phyloP scores from a whole-genome alignment of 2,888 invertebrate genomes.

The Ophion obscuratus region DNA sequence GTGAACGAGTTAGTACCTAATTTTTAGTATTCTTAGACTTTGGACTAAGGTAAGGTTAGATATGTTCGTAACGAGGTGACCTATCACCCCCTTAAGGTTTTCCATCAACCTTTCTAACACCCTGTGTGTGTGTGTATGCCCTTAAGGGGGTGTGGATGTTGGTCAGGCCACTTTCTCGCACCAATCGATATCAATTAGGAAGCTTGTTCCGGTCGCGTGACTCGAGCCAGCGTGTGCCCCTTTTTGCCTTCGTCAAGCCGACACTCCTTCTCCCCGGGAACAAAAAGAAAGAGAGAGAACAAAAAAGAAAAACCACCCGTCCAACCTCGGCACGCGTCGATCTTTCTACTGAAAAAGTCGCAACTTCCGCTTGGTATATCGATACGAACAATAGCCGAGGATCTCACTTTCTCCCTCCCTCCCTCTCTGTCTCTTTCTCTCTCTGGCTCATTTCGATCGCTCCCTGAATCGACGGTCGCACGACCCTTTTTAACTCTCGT shows the following conservation, averaged over 20 bases:
- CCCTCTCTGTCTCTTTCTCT: background rate
- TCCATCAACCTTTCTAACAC: too few relatives aligned
- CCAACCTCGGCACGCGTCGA: constrained; percentile 79
- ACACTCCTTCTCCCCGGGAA: constrained; percentile 42
- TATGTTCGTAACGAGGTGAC: too few relatives aligned
- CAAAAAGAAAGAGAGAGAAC: constrained; percentile 1
- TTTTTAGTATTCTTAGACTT: too few relatives aligned
- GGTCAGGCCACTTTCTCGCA: constrained; percentile 63
- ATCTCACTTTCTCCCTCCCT: constrained; percentile 1
- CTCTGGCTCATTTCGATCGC: constrained; percentile 21
- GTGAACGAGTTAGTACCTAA: too few relatives aligned
- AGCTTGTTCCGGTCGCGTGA: constrained; percentile 83
- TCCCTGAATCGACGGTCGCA: constrained; percentile 43
- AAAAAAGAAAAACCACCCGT: constrained; percentile 52
- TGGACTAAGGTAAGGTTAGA: too few relatives aligned
- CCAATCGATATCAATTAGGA: constrained; percentile 84
- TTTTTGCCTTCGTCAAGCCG: constrained; percentile 32
- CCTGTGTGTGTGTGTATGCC: background rate
- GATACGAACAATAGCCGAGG: constrained; percentile 62
- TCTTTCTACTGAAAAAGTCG: constrained; percentile 75
- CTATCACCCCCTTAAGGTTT: too few relatives aligned
- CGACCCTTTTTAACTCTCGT: constrained; percentile 45
- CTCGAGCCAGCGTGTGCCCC: constrained; percentile 52
- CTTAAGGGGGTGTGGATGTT: constrained; percentile 49
- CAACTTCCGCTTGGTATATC: constrained; percentile 71